These are phyloP conservation scores for Calliphora vomitoria DNA, from an alignment of 2,888 invertebrate genomes.

Conservation along the genomic window DNA sequence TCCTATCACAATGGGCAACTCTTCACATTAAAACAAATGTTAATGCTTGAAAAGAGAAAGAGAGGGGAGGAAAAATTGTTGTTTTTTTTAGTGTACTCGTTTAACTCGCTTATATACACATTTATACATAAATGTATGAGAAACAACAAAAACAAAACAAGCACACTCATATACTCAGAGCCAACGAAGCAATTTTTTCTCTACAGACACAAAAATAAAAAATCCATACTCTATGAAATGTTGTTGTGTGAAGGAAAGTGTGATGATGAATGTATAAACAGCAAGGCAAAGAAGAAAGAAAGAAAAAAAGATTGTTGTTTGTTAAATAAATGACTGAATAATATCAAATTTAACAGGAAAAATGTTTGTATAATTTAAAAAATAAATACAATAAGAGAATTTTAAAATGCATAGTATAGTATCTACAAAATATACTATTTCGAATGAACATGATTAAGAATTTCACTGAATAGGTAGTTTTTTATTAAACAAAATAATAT, in stretches of 20 bases:
- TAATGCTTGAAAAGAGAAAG: background rate
- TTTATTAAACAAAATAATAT: too few relatives aligned
- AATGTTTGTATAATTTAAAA: conserved; percentile 7
- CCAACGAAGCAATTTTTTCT: conserved; percentile 16
- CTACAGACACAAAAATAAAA: conserved; percentile 15
- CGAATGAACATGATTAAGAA: too few relatives aligned
- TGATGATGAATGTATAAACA: background rate
- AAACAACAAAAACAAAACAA: conserved; percentile 3
- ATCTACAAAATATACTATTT: too few relatives aligned
- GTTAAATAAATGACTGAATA: conserved; percentile 35
- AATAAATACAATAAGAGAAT: background rate
- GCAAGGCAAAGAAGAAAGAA: background rate
- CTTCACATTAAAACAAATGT: background rate
- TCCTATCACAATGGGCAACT: background rate
- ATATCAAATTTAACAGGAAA: conserved; percentile 33
- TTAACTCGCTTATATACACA: conserved; percentile 25
- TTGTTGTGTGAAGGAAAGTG: background rate
- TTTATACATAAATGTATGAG: background rate
- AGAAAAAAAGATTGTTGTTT: conserved; percentile 7
- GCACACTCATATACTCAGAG: conserved; percentile 33
- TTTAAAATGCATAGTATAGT: background rate
- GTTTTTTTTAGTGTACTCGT: conserved; percentile 14
- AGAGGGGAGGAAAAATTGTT: background rate
- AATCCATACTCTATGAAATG: background rate
- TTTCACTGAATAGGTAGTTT: too few relatives aligned